Evolutionary conservation across 2,888 invertebrate species (phyloP), one percentile per base, ranked within the genome.

Genomic region (Archips xylosteana): DNA sequence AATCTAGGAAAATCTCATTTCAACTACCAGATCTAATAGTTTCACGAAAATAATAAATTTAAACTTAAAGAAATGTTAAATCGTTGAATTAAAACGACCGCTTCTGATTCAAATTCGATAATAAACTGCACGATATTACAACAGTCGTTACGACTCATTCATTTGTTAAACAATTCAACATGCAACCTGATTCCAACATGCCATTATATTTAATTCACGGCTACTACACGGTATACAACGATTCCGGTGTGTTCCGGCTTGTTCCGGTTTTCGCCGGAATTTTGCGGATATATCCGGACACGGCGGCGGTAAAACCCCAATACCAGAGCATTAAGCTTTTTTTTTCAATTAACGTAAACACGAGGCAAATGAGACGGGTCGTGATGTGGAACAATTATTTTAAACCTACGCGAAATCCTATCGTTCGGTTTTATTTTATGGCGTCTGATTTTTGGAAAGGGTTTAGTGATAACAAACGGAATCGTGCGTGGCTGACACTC

Each of bases 261-360:
- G 70, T 68, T 69, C 60, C 70, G 70, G 61, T 69, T 67, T 75
- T 71, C 42, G 67, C 73, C 75, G 73, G 75, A 75, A 75, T 71
- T 76, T 75, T 62, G 72, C 78, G 74, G 75, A 77, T 76, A 70
- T 75, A 72, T 75, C 75, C 77, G 77, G 71, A 74, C 78, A 76
- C 51, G 65, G 23, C 47, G 39, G 51, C 78, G 79, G 79, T 80
- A 78, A 79, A 78, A 80, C 77, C 76, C 77, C 77, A 77, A 78
- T 77, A 77, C 66, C 69, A 64, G 23, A 51, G 71, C 36, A 64
- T 59, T 68, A 45, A 70, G 59, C 59, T 70, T 74, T 64, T 76
- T 77, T 76, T 79, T 79, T 75, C 76, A 76, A 76, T 80, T 75
- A 79, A 75, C 70, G 70, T 77, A 74, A 78, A 78, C 76, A 67